Evolutionary conservation across 2,113 vertebrate genomes (phyloP).

Genomic region (Irena cyanogastra): DNA sequence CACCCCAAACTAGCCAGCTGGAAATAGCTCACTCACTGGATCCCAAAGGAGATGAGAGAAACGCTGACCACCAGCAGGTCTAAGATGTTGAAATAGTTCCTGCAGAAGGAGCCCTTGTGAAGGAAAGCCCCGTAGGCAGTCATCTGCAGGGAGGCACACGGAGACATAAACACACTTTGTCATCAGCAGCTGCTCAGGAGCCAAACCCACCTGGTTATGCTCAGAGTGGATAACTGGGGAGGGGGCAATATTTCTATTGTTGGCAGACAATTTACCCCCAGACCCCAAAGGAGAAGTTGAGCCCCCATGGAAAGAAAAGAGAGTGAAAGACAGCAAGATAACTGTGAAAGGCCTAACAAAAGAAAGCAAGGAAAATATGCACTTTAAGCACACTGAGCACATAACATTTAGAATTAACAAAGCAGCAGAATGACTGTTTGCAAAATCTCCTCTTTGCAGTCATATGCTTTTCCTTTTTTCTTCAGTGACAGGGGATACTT

Average conservation of each 20-base stretch:
- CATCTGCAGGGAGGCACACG: conserved; percentile 81
- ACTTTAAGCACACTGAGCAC: not conserved
- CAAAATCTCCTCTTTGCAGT: conserved; percentile 42
- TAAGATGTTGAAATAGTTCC: conserved; percentile 98
- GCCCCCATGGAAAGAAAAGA: conserved; percentile 11
- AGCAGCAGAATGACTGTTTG: conserved; percentile 8
- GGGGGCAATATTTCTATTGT: not conserved
- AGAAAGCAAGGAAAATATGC: not conserved
- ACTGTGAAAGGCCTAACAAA: not conserved
- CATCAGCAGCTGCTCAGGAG: not conserved
- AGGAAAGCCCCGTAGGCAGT: conserved; percentile 97
- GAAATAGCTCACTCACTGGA: conserved; percentile 87
- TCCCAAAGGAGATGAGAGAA: conserved; percentile 98
- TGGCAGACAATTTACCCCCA: not conserved
- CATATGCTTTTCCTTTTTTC: conserved; percentile 25
- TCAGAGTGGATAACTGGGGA: not conserved
- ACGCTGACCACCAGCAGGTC: conserved; percentile 98
- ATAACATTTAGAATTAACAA: conserved; percentile 1
- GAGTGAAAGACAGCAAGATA: not conserved
- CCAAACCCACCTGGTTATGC: not conserved
- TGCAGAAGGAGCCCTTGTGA: conserved; percentile 98
- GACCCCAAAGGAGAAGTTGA: not conserved
- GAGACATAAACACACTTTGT: conserved; percentile 19
- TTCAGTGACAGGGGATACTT: not conserved
- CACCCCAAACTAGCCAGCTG: not conserved